These are phyloP conservation scores for Anguilla pacifica DNA, from an alignment of 2,797 vertebrate species.

Conservation along the genomic window DNA sequence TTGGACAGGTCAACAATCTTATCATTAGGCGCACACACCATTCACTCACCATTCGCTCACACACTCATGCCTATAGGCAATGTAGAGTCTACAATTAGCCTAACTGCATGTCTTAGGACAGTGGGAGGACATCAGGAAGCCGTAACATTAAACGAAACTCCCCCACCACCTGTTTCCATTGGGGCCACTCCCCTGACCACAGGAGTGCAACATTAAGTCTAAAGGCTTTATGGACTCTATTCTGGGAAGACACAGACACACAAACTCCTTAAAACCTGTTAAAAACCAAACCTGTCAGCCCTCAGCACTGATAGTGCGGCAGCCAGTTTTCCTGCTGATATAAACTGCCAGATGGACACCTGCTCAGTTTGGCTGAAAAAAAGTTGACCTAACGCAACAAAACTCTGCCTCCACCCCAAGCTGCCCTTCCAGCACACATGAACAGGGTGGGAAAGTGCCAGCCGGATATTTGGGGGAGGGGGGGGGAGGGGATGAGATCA, in stretches of 20 bases:
- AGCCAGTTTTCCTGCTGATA: background rate
- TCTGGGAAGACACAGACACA: background rate
- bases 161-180: slow-evolving; percentile 67
- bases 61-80: no score
- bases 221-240: slow-evolving; percentile 18
- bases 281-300: no score
- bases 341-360: background rate
- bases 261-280: background rate
- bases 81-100: no score
- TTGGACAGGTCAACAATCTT: no score
- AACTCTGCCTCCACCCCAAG: background rate
- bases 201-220: slow-evolving; percentile 74
- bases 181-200: slow-evolving; percentile 72
- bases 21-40: no score
- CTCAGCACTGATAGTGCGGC: background rate
- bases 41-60: no score
- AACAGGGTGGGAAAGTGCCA: background rate
- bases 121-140: slow-evolving; percentile 26
- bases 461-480: background rate
- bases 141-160: slow-evolving; percentile 46
- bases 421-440: background rate
- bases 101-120: no score
- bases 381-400: background rate
- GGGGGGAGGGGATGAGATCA: background rate
- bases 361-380: background rate